Percentiles rank a stretch among this genome's conserved stretches.
Conservation (phyloP, 2,797 vertebrate genomes). For the Neosalanx taihuensis region DNA sequence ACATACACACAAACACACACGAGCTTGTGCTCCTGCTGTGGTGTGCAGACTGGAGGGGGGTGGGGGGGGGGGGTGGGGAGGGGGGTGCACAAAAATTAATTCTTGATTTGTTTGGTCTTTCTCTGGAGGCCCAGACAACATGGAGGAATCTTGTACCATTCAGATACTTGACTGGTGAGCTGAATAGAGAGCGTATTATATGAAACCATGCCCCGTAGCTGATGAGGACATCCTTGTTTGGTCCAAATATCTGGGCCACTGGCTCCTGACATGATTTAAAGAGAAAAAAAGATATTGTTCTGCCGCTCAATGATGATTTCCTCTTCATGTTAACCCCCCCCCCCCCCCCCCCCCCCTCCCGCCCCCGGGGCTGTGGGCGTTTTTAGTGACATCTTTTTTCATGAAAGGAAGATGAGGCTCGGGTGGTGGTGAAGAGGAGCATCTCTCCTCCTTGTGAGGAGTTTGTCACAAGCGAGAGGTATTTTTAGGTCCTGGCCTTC, state of each 20-base stretch:
- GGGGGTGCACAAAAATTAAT: too few relatives aligned
- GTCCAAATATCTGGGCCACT: conserved; percentile 58
- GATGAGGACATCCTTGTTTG: conserved; percentile 22
- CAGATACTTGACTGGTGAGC: background rate
- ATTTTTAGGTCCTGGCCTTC: conserved; percentile 46
- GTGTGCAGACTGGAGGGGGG: background rate
- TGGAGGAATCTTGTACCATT: background rate
- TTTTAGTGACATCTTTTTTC: conserved; percentile 33
- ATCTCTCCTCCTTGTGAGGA: conserved; percentile 21
- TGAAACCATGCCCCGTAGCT: conserved; percentile 41
- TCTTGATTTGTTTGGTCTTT: background rate
- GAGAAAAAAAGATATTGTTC: conserved; percentile 18
- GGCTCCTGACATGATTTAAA: conserved; percentile 53
- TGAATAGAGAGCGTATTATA: conserved; percentile 16
- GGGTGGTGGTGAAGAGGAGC: conserved; percentile 10
- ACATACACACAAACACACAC: too few relatives aligned
- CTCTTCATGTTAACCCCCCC: conserved; percentile 43
- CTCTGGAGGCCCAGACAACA: background rate
- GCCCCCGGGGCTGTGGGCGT: conserved; percentile 47
- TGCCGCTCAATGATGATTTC: conserved; percentile 32
- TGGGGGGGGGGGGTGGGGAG: too few relatives aligned
- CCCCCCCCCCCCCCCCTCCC: conserved; percentile 38
- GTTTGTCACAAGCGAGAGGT: conserved; percentile 46
- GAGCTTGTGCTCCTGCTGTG: background rate
- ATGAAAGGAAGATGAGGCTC: conserved; percentile 27